Evolutionary conservation across 2,797 vertebrate genomes (phyloP).

Genomic region (Sebastes minor): DNA sequence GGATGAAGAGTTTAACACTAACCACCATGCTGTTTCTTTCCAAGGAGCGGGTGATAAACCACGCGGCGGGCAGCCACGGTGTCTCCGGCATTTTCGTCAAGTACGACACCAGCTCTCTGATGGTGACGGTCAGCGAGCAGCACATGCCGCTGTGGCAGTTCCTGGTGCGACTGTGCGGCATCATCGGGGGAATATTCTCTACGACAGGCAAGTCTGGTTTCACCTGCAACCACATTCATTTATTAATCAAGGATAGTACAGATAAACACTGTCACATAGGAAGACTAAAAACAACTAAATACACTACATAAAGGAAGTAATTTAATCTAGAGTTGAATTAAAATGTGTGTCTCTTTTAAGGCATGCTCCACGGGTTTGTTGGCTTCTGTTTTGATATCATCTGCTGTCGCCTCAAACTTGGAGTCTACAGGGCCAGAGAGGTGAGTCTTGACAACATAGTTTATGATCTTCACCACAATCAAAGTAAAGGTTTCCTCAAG

Average conservation of each 20-base stretch:
- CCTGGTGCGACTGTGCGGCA: slow-evolving; percentile 92
- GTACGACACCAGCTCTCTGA: slow-evolving; percentile 93
- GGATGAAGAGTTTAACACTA: not conserved
- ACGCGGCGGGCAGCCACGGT: slow-evolving; percentile 92
- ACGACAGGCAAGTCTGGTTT: slow-evolving; percentile 86
- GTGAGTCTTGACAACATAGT: slow-evolving; percentile 29
- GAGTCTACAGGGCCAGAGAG: slow-evolving; percentile 77
- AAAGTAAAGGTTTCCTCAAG: not conserved
- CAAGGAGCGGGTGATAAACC: slow-evolving; percentile 93
- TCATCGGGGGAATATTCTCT: slow-evolving; percentile 94
- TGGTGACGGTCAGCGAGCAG: slow-evolving; percentile 94
- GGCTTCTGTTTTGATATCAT: slow-evolving; percentile 89
- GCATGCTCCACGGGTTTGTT: slow-evolving; percentile 91
- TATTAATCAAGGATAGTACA: not conserved
- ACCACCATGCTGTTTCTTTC: not conserved
- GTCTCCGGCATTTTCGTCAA: slow-evolving; percentile 95
- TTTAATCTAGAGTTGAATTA: not conserved
- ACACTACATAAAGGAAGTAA: not conserved
- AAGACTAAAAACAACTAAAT: not conserved
- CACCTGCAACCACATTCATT: not conserved
- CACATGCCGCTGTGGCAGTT: slow-evolving; percentile 96
- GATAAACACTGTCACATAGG: not conserved
- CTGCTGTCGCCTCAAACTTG: slow-evolving; percentile 90
- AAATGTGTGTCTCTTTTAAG: slow-evolving; percentile 64
- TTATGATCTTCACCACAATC: not conserved